Conservation (phyloP, 2,113 vertebrate genomes). For the Saimiri boliviensis region DNA sequence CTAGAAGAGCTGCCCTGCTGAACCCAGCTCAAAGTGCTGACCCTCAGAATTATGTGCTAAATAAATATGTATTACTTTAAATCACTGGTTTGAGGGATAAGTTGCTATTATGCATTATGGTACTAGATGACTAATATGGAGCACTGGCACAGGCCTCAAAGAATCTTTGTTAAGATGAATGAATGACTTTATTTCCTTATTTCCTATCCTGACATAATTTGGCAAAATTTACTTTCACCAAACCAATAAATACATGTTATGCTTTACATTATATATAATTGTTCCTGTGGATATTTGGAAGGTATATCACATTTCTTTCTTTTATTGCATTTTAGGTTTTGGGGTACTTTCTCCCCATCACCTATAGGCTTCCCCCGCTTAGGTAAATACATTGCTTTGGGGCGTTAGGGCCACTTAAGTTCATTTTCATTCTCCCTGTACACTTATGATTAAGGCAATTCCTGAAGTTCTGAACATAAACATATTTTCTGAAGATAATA, state of each 20-base stretch:
- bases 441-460: neutral
- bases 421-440: neutral
- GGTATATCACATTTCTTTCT: neutral
- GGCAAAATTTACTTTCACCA: neutral
- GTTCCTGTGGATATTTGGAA: neutral
- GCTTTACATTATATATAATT: neutral
- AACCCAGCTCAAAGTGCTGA: neutral
- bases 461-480: neutral
- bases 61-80: neutral
- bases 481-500: neutral
- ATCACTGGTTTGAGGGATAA: neutral
- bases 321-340: too few relatives aligned
- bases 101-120: neutral
- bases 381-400: neutral
- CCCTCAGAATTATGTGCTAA: neutral
- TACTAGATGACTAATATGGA: neutral
- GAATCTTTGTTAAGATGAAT: neutral
- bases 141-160: neutral
- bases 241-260: neutral
- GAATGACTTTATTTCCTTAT: neutral
- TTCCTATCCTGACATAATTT: neutral
- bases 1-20: neutral
- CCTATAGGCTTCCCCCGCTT: neutral
- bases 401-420: fast-evolving
- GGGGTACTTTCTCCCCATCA: too few relatives aligned